Evolutionary conservation across 2,113 vertebrate species (phyloP).

Genomic region (Ictidomys tridecemlineatus): DNA sequence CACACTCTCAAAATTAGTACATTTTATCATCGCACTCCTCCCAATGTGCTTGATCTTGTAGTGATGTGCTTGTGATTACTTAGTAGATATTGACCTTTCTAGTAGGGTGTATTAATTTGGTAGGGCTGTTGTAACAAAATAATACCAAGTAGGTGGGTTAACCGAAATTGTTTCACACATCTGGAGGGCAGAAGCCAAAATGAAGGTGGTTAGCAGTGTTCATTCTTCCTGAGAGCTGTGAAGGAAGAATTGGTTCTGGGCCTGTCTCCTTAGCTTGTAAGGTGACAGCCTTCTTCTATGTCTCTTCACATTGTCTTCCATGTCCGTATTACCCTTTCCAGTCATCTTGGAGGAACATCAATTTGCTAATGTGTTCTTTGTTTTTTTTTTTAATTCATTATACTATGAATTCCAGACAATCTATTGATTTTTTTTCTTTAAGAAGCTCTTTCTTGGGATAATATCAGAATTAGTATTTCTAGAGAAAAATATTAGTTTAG

Average conservation of each 20-base stretch:
- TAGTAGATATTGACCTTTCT: neutral
- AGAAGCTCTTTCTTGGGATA: slow-evolving; percentile 1
- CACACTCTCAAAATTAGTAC: neutral
- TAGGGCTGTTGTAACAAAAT: neutral
- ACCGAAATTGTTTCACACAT: neutral
- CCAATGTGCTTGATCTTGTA: neutral
- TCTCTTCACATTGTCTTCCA: neutral
- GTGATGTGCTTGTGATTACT: slow-evolving; percentile 20
- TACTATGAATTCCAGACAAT: slow-evolving; percentile 30
- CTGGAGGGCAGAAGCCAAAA: neutral
- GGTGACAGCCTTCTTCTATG: neutral
- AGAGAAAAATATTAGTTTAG: slow-evolving; percentile 31
- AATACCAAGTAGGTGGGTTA: neutral
- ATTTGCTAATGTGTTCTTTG: slow-evolving; percentile 23
- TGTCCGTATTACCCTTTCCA: neutral
- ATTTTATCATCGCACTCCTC: neutral
- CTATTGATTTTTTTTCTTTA: neutral
- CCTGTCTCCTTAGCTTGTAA: neutral
- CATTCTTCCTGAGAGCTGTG: neutral
- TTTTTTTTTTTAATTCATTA: slow-evolving; percentile 23
- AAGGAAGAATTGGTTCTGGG: neutral
- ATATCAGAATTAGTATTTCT: slow-evolving; percentile 32
- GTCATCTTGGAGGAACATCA: neutral
- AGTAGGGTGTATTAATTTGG: neutral
- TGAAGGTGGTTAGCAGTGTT: neutral